Base-by-base conservation (phyloP, 2,888 invertebrate genomes). In the Phasia obesa region DNA sequence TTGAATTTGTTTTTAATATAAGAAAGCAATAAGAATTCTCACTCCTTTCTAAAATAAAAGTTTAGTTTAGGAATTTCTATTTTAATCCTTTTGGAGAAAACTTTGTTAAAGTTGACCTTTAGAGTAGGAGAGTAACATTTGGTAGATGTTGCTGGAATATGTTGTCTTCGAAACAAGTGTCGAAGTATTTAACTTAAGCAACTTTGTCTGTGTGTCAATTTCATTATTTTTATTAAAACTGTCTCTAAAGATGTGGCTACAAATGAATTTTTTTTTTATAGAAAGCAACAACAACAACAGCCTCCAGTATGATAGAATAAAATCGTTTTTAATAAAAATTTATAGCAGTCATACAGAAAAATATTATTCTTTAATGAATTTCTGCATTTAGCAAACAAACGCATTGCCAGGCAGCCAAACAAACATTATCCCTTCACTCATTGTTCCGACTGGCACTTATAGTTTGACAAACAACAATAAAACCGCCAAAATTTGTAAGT, bases 401-500 rank as follows among this genome's bases (percentile, higher is more conserved):
- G 1, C 17, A 55, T 21, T 25, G 17, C 19, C 49, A 75, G 17
- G 15, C 49, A 75, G 47, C 17, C 59, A 23, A 69, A 35, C 27
- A 64, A 7, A 23, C 65, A 60, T 38, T 31, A 44, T 27, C 27
- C n/a, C 15, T 62, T 35, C 47, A 44, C 51, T 67, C 31, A 25
- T 57, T 59, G 59, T 59, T 65, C 19, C 51, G 59, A 67, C 73
- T 60, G 47, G 47, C 60, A 69, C 60, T 80, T 80, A 67, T 15
- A 80, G 73, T 80, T 80, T 80, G 67, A 69, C 74, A 80, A 60
- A 79, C 67, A 79, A 62, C 53, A 38, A 74, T 79, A 67, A 76
- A 83, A 79, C 60, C 83, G 60, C 79, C 55, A 83, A 83, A 70
- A 83, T 70, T 75, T 79, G 64, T 83, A 79, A 75, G 75, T 49